phyloP scores from a whole-genome alignment of 2,797 vertebrate genomes.

The Bradypus variegatus region DNA sequence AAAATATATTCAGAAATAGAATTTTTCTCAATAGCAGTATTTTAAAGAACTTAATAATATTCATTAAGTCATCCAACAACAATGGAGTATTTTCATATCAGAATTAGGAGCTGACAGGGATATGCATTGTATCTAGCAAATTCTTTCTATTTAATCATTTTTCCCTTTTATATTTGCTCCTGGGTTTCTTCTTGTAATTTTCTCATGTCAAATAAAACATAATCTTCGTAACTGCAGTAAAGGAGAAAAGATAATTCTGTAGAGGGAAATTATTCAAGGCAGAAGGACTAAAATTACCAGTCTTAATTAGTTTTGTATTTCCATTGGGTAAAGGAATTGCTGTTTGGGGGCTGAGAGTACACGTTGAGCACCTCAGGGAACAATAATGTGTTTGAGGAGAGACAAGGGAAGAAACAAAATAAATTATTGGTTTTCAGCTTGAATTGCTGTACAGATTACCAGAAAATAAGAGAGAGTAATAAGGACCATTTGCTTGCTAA shows the following conservation, averaged over 20 bases:
- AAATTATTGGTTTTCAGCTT: conserved; percentile 47
- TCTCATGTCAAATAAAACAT: conserved; percentile 51
- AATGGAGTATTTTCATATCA: conserved; percentile 10
- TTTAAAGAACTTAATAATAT: conserved; percentile 34
- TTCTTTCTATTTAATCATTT: conserved; percentile 45
- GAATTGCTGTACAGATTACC: conserved; percentile 21
- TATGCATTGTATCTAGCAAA: conserved; percentile 11
- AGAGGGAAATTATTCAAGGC: conserved; percentile 48
- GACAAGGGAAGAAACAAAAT: conserved; percentile 11
- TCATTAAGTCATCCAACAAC: conserved; percentile 43
- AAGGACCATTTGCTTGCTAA: conserved; percentile 15
- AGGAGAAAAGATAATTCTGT: conserved; percentile 51
- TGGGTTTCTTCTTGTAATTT: conserved; percentile 55
- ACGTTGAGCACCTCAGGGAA: conserved; percentile 30
- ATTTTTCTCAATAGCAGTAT: neutral
- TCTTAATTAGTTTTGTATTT: conserved; percentile 59
- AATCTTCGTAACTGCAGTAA: conserved; percentile 50
- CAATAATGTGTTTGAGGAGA: neutral
- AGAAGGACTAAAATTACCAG: conserved; percentile 50
- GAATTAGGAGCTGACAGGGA: conserved; percentile 14
- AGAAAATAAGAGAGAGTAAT: conserved; percentile 1
- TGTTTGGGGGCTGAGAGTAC: conserved; percentile 17
- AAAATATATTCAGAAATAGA: neutral
- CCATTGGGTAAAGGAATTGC: conserved; percentile 41
- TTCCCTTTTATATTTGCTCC: conserved; percentile 49